A percentile compares a stretch with the other conserved stretches of the same genome.
phyloP scores from a whole-genome alignment of 1,140 invertebrate species.

The Cydia pomonella region DNA sequence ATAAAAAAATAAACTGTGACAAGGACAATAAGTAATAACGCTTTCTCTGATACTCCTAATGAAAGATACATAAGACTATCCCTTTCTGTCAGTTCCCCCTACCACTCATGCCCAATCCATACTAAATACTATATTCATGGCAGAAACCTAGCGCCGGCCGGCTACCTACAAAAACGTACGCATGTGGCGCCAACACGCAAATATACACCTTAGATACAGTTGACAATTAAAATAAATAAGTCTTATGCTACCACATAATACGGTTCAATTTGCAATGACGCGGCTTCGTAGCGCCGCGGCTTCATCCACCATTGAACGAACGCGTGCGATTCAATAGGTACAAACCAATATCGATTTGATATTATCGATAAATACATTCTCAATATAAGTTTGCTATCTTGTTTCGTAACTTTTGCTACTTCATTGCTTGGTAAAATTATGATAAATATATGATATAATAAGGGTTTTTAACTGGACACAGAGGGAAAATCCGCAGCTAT shows the following conservation, averaged over 20 bases:
- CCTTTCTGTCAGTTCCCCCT: too few relatives aligned
- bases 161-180: conserved; percentile 17
- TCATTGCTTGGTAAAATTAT: too few relatives aligned
- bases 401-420: not conserved
- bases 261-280: not conserved
- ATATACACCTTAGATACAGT: conserved; percentile 14
- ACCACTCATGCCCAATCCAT: too few relatives aligned
- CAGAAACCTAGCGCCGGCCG: conserved; percentile 22
- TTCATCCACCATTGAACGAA: not conserved
- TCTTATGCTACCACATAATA: not conserved
- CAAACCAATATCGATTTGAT: not conserved
- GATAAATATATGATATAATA: not conserved
- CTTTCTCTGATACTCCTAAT: too few relatives aligned
- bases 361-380: conserved; percentile 5
- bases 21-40: too few relatives aligned
- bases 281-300: not conserved
- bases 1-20: too few relatives aligned
- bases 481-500: too few relatives aligned
- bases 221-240: not conserved
- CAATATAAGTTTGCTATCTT: not conserved
- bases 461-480: too few relatives aligned
- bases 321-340: conserved; percentile 20
- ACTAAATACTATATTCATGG: too few relatives aligned
- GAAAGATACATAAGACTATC: too few relatives aligned
- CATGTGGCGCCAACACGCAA: conserved; percentile 2